Percentiles rank a stretch among this genome's conserved stretches.
These are phyloP conservation scores for Rhorus exstirpatorius DNA, from an alignment of 2,888 invertebrate species.

Conservation along the genomic window DNA sequence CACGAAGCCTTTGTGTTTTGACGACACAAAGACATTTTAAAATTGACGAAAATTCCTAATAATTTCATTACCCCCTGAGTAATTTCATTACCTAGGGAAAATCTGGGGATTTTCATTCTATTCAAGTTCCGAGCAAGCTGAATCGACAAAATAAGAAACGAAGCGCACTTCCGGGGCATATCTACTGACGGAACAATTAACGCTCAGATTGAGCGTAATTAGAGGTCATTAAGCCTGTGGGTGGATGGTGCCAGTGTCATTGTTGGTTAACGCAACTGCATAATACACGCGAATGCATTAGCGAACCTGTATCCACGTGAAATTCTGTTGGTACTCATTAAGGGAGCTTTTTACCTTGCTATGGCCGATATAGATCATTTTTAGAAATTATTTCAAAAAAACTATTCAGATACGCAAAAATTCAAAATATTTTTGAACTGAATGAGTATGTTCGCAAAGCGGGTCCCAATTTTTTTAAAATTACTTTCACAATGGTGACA, in stretches of 20 bases:
- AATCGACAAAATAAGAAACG: slow-evolving; percentile 40
- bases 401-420: too few species aligned
- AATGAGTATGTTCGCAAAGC: too few species aligned
- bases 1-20: too few species aligned
- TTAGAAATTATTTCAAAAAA: too few species aligned
- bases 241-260: slow-evolving; percentile 46
- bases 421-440: too few species aligned
- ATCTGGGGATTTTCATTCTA: neutral
- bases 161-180: slow-evolving; percentile 58
- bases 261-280: slow-evolving; percentile 45
- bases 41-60: neutral
- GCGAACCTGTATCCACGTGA: neutral
- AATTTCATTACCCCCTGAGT: neutral
- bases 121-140: slow-evolving; percentile 52
- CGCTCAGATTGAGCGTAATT: slow-evolving; percentile 74
- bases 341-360: too few species aligned
- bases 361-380: too few species aligned
- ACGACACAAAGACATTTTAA: neutral
- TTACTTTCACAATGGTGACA: too few species aligned
- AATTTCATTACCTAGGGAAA: slow-evolving; percentile 5
- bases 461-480: too few species aligned
- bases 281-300: neutral
- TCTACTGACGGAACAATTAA: slow-evolving; percentile 69
- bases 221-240: slow-evolving; percentile 68
- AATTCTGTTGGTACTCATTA: slow-evolving; percentile 37